phyloP scores from a whole-genome alignment of 2,797 vertebrate species.

The Gambelia wislizenii region DNA sequence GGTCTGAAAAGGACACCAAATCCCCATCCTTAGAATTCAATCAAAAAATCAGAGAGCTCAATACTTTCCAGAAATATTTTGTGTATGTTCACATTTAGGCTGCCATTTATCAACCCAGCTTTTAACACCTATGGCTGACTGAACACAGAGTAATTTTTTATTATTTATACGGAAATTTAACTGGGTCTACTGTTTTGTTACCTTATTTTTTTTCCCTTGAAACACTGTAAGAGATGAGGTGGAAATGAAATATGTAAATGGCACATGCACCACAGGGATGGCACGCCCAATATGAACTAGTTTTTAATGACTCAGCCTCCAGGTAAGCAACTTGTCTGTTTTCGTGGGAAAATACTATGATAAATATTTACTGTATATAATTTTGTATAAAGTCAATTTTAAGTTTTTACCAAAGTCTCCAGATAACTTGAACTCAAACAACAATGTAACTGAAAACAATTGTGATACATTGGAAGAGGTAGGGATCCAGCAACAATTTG shows the following conservation, averaged over 20 bases:
- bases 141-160: neutral
- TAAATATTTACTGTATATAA: no score
- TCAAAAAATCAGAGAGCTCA: neutral
- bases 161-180: neutral
- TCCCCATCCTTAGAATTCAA: neutral
- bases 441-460: no score
- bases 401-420: no score
- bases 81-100: neutral
- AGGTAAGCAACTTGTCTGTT: neutral
- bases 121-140: neutral
- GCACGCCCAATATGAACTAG: neutral
- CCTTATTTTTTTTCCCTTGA: no score
- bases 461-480: no score
- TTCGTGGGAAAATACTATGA: neutral
- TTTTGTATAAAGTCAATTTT: no score
- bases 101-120: neutral
- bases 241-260: neutral
- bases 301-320: neutral
- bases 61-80: neutral
- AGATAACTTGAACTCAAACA: no score
- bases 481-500: no score
- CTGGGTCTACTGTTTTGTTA: neutral
- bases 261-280: neutral
- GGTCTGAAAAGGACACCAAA: neutral
- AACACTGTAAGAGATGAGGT: neutral